Conservation (phyloP, 2,888 invertebrate species). For the Lapara coniferarum region DNA sequence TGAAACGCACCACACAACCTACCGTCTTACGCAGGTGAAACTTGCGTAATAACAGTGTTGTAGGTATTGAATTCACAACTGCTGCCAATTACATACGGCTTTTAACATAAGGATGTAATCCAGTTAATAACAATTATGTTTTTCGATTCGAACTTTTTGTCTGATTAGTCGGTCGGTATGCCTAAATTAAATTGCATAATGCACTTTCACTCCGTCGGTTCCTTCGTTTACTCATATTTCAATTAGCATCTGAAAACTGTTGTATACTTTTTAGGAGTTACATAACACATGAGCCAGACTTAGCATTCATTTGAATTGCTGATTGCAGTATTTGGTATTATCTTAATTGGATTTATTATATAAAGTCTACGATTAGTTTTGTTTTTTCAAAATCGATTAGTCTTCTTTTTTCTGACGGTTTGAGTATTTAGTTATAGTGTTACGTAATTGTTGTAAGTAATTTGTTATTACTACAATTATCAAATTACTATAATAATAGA, state of each 20-base stretch:
- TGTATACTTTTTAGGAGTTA: conserved; percentile 28
- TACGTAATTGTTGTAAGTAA: too few relatives aligned
- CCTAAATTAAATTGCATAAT: conserved; percentile 61
- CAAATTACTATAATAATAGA: not conserved
- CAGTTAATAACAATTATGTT: conserved; percentile 22
- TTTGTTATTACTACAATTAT: too few relatives aligned
- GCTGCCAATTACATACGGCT: conserved; percentile 11
- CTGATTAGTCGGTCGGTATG: conserved; percentile 50
- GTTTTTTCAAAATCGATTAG: not conserved
- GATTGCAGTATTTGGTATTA: not conserved
- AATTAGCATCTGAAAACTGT: conserved; percentile 69
- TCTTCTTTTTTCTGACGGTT: not conserved
- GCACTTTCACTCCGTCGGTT: conserved; percentile 64
- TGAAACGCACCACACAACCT: not conserved
- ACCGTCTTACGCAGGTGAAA: not conserved
- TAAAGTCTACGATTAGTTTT: not conserved
- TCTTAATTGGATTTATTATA: not conserved
- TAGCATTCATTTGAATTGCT: not conserved
- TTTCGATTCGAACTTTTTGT: conserved; percentile 37
- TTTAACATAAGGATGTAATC: conserved; percentile 15
- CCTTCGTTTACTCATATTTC: conserved; percentile 62
- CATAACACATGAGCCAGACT: not conserved
- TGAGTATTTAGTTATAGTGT: too few relatives aligned
- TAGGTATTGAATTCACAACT: not conserved
- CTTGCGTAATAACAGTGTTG: conserved; percentile 7